phyloP scores from a whole-genome alignment of 2,797 vertebrate species.

The Okamejei kenojei region DNA sequence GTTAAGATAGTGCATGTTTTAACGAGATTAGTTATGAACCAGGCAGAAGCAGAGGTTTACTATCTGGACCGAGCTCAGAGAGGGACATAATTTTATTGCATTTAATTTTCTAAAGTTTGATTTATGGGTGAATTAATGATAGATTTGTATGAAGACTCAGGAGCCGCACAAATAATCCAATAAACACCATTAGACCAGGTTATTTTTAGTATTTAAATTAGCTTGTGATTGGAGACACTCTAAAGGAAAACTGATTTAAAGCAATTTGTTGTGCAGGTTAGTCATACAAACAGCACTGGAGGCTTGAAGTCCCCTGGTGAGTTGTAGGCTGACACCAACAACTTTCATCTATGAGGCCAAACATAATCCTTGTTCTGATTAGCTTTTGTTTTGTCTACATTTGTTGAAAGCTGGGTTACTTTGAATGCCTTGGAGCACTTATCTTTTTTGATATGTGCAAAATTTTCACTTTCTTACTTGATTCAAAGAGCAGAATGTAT shows the following conservation, averaged over 20 bases:
- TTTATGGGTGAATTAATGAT: background rate
- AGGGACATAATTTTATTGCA: background rate
- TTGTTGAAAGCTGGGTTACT: background rate
- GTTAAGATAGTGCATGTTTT: background rate
- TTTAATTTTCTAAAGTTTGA: background rate
- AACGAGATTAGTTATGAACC: background rate
- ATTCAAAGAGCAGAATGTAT: background rate
- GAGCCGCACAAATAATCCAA: background rate
- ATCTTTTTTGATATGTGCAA: background rate
- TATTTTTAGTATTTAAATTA: background rate
- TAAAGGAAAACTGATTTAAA: background rate
- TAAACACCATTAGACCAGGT: background rate
- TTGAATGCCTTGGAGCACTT: background rate
- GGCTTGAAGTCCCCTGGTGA: background rate
- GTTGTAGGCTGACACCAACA: background rate
- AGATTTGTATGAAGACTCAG: background rate
- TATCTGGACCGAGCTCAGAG: background rate
- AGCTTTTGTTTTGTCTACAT: background rate
- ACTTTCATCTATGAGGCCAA: background rate
- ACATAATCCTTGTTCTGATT: slow-evolving; percentile 13
- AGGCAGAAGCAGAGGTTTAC: background rate
- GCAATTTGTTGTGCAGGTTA: background rate
- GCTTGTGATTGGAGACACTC: background rate
- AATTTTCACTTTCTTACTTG: background rate
- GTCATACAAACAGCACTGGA: background rate